A percentile compares a stretch with the other conserved stretches of the same genome.
Evolutionary conservation across 2,797 vertebrate species (phyloP).

Genomic region (Sebastiscus albofasciatus): DNA sequence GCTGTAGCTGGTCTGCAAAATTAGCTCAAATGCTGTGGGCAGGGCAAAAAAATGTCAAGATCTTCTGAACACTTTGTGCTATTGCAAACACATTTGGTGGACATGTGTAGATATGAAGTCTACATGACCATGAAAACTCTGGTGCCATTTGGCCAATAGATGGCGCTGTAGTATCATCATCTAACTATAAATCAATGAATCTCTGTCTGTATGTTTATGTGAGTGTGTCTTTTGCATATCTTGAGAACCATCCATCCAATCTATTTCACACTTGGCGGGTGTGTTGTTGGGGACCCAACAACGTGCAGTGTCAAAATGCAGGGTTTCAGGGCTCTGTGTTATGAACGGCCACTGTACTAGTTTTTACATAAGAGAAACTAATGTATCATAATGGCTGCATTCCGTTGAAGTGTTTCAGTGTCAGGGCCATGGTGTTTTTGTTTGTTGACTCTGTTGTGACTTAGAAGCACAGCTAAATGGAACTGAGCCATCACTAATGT

Average conservation of each 20-base stretch:
- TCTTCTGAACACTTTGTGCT: neutral
- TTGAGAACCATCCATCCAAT: neutral
- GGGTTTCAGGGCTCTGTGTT: too few species aligned
- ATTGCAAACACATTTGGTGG: neutral
- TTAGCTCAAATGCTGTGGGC: too few species aligned
- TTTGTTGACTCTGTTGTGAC: neutral
- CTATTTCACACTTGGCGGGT: neutral
- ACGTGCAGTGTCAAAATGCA: too few species aligned
- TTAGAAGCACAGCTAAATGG: neutral
- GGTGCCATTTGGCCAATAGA: neutral
- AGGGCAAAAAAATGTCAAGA: neutral
- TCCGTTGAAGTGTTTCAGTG: neutral
- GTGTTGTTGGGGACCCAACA: neutral
- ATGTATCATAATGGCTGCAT: neutral
- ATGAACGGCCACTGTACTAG: too few species aligned
- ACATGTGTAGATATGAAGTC: neutral
- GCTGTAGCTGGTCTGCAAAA: neutral
- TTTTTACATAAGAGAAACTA: neutral
- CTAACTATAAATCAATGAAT: neutral
- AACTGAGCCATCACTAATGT: neutral
- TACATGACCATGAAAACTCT: neutral
- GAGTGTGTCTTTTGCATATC: too few species aligned
- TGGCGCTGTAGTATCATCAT: neutral
- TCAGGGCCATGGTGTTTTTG: neutral
- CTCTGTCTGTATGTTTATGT: neutral